Conservation (phyloP, 1,140 invertebrate genomes). For the Bombus waltoni region DNA sequence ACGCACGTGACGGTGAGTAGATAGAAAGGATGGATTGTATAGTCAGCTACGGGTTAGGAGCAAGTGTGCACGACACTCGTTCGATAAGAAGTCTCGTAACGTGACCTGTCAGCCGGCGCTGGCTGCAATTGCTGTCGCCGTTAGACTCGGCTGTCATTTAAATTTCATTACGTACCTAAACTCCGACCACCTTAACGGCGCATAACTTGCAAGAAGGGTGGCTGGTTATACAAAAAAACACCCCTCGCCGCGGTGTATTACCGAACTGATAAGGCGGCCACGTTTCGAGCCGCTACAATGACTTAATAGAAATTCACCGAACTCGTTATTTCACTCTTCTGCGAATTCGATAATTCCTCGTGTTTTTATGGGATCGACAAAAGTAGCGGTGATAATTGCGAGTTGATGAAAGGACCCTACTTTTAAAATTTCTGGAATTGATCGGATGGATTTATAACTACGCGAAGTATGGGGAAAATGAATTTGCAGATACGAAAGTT, state of each 20-base stretch:
- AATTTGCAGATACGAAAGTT: too few relatives aligned
- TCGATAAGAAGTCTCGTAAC: constrained; percentile 67
- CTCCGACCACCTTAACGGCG: constrained; percentile 40
- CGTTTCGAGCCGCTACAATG: constrained; percentile 7
- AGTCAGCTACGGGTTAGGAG: constrained; percentile 49
- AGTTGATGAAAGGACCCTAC: too few relatives aligned
- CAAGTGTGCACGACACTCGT: constrained; percentile 55
- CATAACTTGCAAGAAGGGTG: constrained; percentile 25
- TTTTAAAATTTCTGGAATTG: too few relatives aligned
- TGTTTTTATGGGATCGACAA: neutral
- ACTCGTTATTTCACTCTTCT: constrained; percentile 6
- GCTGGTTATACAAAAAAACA: constrained; percentile 3
- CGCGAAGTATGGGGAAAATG: too few relatives aligned
- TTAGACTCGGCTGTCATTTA: constrained; percentile 57
- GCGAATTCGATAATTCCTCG: neutral
- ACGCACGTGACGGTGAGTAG: constrained; percentile 55
- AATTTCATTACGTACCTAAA: constrained; percentile 69
- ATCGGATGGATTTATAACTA: too few relatives aligned
- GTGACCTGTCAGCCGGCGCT: constrained; percentile 44
- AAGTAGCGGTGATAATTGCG: too few relatives aligned
- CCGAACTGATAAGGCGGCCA: constrained; percentile 2
- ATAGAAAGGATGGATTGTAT: constrained; percentile 57
- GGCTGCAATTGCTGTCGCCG: constrained; percentile 51
- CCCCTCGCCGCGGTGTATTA: neutral
- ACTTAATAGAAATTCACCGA: constrained; percentile 37